Conservation (phyloP, 1,140 invertebrate species). For the Drosophila simulans region DNA sequence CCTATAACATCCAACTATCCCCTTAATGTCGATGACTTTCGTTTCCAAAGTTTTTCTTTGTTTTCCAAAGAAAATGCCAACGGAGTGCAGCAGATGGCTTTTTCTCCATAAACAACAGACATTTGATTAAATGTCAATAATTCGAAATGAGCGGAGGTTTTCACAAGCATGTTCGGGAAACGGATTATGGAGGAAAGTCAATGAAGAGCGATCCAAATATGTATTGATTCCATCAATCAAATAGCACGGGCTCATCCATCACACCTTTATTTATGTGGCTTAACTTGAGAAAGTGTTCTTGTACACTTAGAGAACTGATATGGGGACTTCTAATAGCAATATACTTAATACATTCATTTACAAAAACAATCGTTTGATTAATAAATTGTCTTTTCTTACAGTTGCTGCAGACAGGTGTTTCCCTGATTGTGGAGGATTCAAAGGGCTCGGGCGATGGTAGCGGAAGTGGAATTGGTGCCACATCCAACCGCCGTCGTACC, state of each 20-base stretch:
- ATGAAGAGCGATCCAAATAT: conserved; percentile 24
- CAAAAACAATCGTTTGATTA: background rate
- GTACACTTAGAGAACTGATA: background rate
- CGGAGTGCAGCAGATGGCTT: background rate
- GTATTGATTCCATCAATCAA: conserved; percentile 59
- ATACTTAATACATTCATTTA: background rate
- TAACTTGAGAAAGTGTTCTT: conserved; percentile 2
- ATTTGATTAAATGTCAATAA: conserved; percentile 38
- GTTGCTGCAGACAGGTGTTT: conserved; percentile 76
- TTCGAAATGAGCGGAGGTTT: conserved; percentile 2
- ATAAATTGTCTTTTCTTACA: conserved; percentile 21
- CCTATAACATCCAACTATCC: background rate
- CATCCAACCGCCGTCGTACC: conserved; percentile 26
- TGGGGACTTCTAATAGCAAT: background rate
- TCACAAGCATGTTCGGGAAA: background rate
- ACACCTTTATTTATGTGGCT: background rate
- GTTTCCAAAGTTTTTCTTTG: background rate
- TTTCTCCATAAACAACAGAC: conserved; percentile 27
- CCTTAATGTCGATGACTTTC: background rate
- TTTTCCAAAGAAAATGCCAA: background rate
- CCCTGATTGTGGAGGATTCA: conserved; percentile 75
- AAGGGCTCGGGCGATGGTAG: conserved; percentile 41
- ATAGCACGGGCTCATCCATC: conserved; percentile 17
- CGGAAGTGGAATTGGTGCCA: conserved; percentile 3
- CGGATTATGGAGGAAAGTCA: conserved; percentile 7